Conservation (phyloP, 1,140 invertebrate species). For the Zaprionus camerounensis region DNA sequence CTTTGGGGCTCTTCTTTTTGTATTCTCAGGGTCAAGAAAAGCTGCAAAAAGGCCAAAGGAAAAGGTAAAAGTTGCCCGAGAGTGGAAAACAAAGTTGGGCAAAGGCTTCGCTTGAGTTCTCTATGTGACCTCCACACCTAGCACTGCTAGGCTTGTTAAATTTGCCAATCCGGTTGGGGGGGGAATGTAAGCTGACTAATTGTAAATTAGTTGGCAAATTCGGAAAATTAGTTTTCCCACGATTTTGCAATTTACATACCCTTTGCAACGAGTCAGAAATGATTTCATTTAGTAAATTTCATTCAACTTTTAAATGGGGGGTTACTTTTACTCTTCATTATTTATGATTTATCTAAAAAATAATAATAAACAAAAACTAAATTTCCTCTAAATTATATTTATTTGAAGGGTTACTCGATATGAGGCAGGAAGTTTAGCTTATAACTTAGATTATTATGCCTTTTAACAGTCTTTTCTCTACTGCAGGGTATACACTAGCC, state of each 20-base stretch:
- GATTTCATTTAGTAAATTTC: too few species aligned
- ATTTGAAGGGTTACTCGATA: too few species aligned
- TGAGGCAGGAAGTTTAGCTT: too few species aligned
- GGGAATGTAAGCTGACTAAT: background rate
- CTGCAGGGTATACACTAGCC: too few species aligned
- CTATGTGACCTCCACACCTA: background rate
- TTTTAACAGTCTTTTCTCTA: too few species aligned
- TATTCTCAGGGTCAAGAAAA: conserved; percentile 1
- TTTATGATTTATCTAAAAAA: too few species aligned
- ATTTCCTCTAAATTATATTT: too few species aligned
- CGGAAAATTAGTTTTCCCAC: background rate
- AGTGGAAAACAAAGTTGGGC: background rate
- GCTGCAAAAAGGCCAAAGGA: background rate
- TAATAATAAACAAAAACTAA: too few species aligned
- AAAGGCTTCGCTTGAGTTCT: background rate
- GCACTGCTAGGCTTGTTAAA: background rate
- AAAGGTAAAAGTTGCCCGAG: conserved; percentile 6
- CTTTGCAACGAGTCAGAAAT: background rate
- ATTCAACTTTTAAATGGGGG: too few species aligned
- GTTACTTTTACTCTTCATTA: too few species aligned
- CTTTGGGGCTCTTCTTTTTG: background rate
- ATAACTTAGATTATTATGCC: background rate
- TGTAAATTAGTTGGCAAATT: background rate
- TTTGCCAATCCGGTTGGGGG: background rate
- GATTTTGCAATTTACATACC: background rate